Evolutionary conservation across 2,113 vertebrate species (phyloP).

Genomic region (Patagioenas fasciata): DNA sequence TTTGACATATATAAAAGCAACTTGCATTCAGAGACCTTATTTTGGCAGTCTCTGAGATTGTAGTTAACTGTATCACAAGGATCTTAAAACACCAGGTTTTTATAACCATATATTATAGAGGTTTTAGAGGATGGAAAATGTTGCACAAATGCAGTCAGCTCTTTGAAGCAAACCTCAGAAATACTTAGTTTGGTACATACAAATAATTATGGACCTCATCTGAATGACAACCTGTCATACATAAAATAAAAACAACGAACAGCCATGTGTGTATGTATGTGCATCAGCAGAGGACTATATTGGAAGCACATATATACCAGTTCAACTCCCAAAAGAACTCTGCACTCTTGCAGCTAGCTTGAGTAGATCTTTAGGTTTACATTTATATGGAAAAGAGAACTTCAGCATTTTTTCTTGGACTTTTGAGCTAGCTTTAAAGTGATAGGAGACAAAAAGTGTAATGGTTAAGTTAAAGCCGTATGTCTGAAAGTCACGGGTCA

Average conservation of each 20-base stretch:
- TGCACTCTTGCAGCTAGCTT: rapidly evolving
- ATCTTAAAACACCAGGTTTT: background rate
- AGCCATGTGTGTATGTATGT: rapidly evolving
- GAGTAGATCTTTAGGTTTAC: background rate
- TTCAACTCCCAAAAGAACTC: background rate
- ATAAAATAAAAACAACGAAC: background rate
- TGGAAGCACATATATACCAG: background rate
- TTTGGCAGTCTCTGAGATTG: background rate
- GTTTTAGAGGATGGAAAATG: background rate
- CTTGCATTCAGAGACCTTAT: background rate
- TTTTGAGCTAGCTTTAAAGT: background rate
- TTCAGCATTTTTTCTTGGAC: background rate
- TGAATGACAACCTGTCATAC: background rate
- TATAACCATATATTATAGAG: background rate
- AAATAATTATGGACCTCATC: background rate
- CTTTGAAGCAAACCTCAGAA: background rate
- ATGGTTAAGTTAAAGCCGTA: background rate
- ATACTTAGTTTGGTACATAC: background rate
- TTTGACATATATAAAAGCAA: background rate
- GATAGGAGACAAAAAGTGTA: background rate
- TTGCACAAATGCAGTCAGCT: background rate
- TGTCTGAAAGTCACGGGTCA: background rate
- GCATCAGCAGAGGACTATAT: background rate
- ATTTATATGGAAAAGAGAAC: background rate
- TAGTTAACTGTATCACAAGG: background rate